A percentile compares a stretch with the other conserved stretches of the same genome.
phyloP scores from a whole-genome alignment of 2,888 invertebrate genomes.

The Scelioninae gen. 2 region DNA sequence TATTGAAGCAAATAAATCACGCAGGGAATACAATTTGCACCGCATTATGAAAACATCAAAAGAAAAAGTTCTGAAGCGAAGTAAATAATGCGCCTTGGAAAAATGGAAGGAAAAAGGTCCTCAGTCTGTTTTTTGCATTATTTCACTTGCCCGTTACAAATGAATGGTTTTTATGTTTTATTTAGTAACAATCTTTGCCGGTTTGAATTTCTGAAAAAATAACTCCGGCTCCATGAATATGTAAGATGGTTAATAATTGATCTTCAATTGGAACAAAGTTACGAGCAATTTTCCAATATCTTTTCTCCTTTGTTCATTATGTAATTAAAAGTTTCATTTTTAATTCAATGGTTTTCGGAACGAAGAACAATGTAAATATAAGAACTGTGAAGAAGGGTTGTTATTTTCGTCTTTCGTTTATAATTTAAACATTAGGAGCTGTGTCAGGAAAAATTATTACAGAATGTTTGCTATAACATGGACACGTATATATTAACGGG shows the following conservation, averaged over 20 bases:
- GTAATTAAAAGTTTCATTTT: too few species aligned
- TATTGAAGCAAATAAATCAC: conserved; percentile 28
- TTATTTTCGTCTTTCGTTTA: too few species aligned
- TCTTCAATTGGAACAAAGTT: background rate
- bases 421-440: too few species aligned
- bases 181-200: conserved; percentile 11
- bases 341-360: too few species aligned
- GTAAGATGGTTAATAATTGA: conserved; percentile 6
- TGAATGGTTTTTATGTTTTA: background rate
- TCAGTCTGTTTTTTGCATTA: background rate
- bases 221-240: background rate
- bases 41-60: conserved; percentile 44
- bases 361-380: too few species aligned
- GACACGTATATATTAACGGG: too few species aligned
- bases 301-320: too few species aligned
- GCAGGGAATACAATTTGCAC: conserved; percentile 42
- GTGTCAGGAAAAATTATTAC: too few species aligned
- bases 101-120: conserved; percentile 11
- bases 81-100: conserved; percentile 32
- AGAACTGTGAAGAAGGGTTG: too few species aligned
- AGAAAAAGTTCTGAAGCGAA: conserved; percentile 20
- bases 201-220: background rate
- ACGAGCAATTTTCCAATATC: too few species aligned
- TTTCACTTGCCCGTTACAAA: background rate
- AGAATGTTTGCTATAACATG: too few species aligned